Conservation (phyloP, 2,113 vertebrate species). For the Indri indri region DNA sequence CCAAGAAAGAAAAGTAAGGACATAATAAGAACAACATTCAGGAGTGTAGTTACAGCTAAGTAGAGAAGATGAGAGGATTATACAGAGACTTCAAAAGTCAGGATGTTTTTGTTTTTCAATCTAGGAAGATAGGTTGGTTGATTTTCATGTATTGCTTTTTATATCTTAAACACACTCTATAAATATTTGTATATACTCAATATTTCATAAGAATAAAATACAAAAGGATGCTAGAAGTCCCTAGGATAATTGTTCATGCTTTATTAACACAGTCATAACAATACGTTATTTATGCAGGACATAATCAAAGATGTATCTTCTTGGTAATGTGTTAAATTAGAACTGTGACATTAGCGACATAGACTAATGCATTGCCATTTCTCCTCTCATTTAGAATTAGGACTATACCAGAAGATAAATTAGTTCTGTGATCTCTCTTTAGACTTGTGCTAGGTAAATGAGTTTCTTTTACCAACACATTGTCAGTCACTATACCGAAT, state of each 20-base stretch:
- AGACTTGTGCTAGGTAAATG: constrained; percentile 61
- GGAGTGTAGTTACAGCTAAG: not conserved
- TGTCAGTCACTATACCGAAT: constrained; percentile 64
- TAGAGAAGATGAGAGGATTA: not conserved
- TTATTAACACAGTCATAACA: constrained; percentile 82
- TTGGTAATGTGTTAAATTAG: constrained; percentile 79
- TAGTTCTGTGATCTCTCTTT: constrained; percentile 71
- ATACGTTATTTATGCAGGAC: constrained; percentile 71
- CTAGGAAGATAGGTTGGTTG: not conserved
- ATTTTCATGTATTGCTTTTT: not conserved
- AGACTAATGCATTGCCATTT: constrained; percentile 78
- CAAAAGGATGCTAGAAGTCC: not conserved
- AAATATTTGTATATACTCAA: not conserved
- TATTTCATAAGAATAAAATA: constrained; percentile 18
- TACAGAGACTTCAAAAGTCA: not conserved
- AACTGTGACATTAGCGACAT: constrained; percentile 77
- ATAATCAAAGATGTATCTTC: constrained; percentile 82
- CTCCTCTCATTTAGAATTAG: constrained; percentile 74
- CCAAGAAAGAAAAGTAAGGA: not conserved
- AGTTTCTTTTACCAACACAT: constrained; percentile 71
- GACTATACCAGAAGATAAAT: constrained; percentile 81
- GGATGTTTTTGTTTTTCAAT: not conserved
- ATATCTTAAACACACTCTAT: not conserved
- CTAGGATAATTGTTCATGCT: constrained; percentile 19
- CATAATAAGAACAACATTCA: not conserved